Conservation (phyloP, 1,140 invertebrate species). For the Drosophila hydei region DNA sequence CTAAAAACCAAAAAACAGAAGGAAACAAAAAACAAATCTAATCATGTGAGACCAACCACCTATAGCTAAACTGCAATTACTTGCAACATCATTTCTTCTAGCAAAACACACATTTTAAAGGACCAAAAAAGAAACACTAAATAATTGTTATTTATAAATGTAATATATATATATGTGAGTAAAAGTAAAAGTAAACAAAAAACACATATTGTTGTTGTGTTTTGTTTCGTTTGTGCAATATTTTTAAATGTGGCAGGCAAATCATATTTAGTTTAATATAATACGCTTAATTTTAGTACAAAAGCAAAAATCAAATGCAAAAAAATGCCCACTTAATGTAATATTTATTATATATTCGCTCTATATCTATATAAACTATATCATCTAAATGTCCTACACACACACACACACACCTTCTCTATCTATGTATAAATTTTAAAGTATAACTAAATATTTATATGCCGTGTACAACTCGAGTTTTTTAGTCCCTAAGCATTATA, state of each 20-base stretch:
- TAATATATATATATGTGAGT: constrained; percentile 20
- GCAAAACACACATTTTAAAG: constrained; percentile 78
- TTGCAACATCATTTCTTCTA: constrained; percentile 50
- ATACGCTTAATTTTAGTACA: constrained; percentile 80
- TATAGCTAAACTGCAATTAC: constrained; percentile 34
- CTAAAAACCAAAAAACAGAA: no score
- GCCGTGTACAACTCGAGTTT: constrained; percentile 27
- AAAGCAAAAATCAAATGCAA: constrained; percentile 56
- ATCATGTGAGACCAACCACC: constrained; percentile 48
- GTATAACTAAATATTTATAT: constrained; percentile 34
- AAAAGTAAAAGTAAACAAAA: neutral
- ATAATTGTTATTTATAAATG: constrained; percentile 44
- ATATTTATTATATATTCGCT: constrained; percentile 53
- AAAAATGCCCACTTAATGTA: constrained; percentile 63
- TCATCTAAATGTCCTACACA: constrained; percentile 34
- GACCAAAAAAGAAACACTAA: constrained; percentile 56
- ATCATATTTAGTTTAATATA: constrained; percentile 41
- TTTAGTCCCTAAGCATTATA: constrained; percentile 41
- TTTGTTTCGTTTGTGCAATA: constrained; percentile 31
- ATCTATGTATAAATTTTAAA: constrained; percentile 32
- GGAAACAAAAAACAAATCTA: constrained; percentile 3
- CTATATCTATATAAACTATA: constrained; percentile 16
- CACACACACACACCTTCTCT: constrained; percentile 23
- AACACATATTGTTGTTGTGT: constrained; percentile 9
- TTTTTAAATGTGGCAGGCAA: no score